Conservation (phyloP, 2,797 vertebrate species). For the Atherinosoma microstoma region DNA sequence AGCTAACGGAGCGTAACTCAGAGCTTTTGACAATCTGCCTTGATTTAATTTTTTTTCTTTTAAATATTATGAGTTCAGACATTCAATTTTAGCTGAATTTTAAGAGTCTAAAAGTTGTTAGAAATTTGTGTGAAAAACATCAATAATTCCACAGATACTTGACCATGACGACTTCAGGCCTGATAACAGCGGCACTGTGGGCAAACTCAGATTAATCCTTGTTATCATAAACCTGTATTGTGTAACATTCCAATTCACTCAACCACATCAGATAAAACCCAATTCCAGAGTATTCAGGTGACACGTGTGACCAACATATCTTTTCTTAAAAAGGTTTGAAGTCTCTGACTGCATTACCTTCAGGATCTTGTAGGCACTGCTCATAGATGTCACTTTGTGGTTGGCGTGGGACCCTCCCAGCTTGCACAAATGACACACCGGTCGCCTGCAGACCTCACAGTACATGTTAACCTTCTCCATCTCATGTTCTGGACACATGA, state of each 20-base stretch:
- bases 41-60: too few species aligned
- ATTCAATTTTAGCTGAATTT: not conserved
- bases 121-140: not conserved
- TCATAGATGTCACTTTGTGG: slow-evolving; percentile 95
- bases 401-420: slow-evolving; percentile 93
- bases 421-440: slow-evolving; percentile 97
- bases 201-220: slow-evolving; percentile 15
- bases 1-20: too few species aligned
- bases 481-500: slow-evolving; percentile 99
- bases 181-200: slow-evolving; percentile 3
- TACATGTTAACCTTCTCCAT: slow-evolving; percentile 99
- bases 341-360: slow-evolving; percentile 84
- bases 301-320: not conserved
- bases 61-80: too few species aligned
- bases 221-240: slow-evolving; percentile 14
- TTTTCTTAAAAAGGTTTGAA: not conserved
- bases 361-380: slow-evolving; percentile 96
- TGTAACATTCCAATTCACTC: slow-evolving; percentile 11
- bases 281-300: slow-evolving; percentile 6
- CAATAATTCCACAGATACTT: not conserved
- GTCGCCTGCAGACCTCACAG: slow-evolving; percentile 94
- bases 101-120: not conserved
- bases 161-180: not conserved
- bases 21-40: not conserved
- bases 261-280: slow-evolving; percentile 14